Percentiles rank a stretch among this genome's conserved stretches.
phyloP scores from a whole-genome alignment of 2,888 invertebrate genomes.

The Gymnosoma rotundatum region DNA sequence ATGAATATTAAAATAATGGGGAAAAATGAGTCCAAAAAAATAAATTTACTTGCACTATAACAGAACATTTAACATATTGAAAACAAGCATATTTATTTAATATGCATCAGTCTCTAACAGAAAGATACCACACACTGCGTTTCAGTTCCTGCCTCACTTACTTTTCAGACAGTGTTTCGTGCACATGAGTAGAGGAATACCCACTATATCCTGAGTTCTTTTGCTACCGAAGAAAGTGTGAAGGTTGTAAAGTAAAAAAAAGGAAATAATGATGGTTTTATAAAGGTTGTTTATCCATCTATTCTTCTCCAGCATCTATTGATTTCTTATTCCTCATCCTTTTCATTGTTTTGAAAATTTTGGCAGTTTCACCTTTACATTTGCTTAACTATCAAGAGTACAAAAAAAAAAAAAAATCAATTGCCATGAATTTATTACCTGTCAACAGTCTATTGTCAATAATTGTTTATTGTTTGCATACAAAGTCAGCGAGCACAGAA shows the following conservation, averaged over 20 bases:
- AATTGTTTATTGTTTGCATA: conserved; percentile 51
- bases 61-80: no score
- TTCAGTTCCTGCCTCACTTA: neutral
- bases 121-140: neutral
- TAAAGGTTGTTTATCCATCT: conserved; percentile 17
- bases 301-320: neutral
- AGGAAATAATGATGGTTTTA: conserved; percentile 48
- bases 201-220: conserved; percentile 17
- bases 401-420: conserved; percentile 52
- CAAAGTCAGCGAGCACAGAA: conserved; percentile 50
- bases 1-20: no score
- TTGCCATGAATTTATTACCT: conserved; percentile 65
- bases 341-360: conserved; percentile 12
- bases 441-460: conserved; percentile 63
- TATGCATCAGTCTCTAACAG: no score
- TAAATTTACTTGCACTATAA: no score
- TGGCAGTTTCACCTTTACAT: conserved; percentile 20
- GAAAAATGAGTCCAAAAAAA: no score
- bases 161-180: neutral
- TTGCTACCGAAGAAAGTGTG: conserved; percentile 38
- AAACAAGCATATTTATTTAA: no score
- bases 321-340: neutral
- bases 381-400: conserved; percentile 27
- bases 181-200: neutral
- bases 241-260: conserved; percentile 18